Evolutionary conservation across 2,113 vertebrate genomes (phyloP), one percentile per base, ranked within the genome.

Genomic region (Seriola rivoliana): DNA sequence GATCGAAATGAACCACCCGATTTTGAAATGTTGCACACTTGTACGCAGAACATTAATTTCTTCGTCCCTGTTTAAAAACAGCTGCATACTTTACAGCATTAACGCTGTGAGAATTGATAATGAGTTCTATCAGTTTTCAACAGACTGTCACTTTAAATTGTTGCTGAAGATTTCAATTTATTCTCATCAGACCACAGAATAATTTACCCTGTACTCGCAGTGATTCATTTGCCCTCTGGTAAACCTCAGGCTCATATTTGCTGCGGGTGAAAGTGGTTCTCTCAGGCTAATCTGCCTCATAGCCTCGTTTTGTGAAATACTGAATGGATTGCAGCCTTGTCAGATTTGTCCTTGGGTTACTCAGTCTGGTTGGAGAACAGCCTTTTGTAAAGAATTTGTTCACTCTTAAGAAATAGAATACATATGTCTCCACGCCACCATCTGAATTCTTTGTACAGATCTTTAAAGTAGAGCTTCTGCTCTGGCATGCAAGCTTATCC

Each of bases 131-230:
- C 2, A 21, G 11, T 48, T 68, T 69, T 65, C 25, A 40, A 40
- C 23, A 29, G 52, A 55, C n/a, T 54, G n/a, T 70, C 40, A 14
- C 29, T 73, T 32, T n/a, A 8, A 8, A 52, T 16, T 25, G 23
- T 36, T 81, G 38, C 50, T 42, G 32, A 34, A 68, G 38, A 34
- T 78, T 86, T 81, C 8, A 9, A 2, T 62, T 81, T 50, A 50
- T 29, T 77, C 63, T 77, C 29, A 73, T 32, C 32, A 57, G 25
- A 69, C 68, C 38, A 17, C 40, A 62, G 34, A 25, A 40, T 46
- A 50, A 48, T 69, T 36, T 2, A 13, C 44, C 32, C 12, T 4
- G 8, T 38, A 34, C 23, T 71, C n/a, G 11, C 5, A 1, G n/a
- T n/a, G n/a, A 21, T 66, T 38, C 11, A 57, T 11, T 19, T 3